Conservation (phyloP, 2,113 vertebrate species). For the Podilymbus podiceps region DNA sequence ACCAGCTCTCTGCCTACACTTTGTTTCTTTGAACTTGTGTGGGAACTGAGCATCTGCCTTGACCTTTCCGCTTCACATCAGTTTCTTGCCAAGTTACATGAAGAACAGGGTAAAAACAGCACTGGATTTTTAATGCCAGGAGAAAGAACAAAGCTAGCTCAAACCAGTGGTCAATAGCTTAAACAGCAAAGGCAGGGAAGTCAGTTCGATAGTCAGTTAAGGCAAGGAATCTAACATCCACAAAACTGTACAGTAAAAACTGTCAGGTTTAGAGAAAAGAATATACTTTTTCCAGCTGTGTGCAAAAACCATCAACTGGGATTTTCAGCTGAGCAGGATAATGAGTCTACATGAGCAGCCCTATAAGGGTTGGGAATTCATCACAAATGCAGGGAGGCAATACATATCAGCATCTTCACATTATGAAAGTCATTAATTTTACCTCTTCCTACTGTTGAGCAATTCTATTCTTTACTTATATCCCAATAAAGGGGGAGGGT, state of each 20-base stretch:
- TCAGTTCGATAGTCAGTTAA: no score
- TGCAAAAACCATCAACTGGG: neutral
- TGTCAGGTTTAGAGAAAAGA: neutral
- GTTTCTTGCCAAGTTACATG: neutral
- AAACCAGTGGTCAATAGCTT: fast-evolving
- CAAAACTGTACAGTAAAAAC: neutral
- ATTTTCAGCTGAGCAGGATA: neutral
- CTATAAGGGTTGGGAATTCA: neutral
- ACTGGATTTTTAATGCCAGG: neutral
- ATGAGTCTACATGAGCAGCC: neutral
- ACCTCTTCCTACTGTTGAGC: neutral
- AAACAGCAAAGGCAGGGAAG: fast-evolving
- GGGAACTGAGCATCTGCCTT: neutral
- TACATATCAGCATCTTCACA: neutral
- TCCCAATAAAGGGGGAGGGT: neutral
- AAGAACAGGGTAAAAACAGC: neutral
- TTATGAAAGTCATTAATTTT: neutral
- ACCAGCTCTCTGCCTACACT: neutral
- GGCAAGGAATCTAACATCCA: neutral
- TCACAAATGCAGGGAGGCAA: neutral
- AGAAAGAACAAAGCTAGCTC: neutral
- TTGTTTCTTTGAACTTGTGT: neutral
- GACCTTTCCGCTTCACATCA: neutral
- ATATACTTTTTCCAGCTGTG: neutral
- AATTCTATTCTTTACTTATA: no score